Evolutionary conservation across 1,140 invertebrate genomes (phyloP), one percentile per base, ranked within the genome.

Genomic region (Lepidurus apus): DNA sequence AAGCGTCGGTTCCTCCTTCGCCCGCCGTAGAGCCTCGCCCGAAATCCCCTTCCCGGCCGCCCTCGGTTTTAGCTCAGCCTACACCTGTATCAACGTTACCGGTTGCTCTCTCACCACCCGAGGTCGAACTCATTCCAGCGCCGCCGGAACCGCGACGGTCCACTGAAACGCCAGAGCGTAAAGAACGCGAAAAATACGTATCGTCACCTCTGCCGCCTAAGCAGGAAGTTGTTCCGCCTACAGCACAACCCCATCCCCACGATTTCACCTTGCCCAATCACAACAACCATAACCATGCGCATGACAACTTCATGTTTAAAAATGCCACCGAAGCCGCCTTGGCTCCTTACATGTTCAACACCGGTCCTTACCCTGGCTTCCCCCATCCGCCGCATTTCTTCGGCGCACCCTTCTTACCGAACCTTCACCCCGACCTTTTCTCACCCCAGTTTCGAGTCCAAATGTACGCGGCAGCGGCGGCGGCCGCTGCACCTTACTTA

Each of bases 291-390:
- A 10, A 17, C 26, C 65, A 77, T 45, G 17, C 76, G 8, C 76
- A 77, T 65, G 45, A 45, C 6, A 47, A 73, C 74, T 65, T 73
- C 26, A 42, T 73, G 24, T 47, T 65, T 24, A 44, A 47, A 17
- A 65, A 26, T 45, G 34, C 43, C 76, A 43, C 45, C 11, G 76
- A 77, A 42, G 44, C 45, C 8, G 17, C 76, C 42, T 17, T 77
- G 42, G 45, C 76, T 17, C 76, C 76, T 17, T 77, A 77, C 44
- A 53, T 77, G 26, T 77, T 77, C 44, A 77, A 77, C 76, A 45
- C 65, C 34, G 34, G 34, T 4, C 76, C 76, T 7, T 77, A 47
- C 42, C 65, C 76, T 17, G n/a, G 44, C 0, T 65, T 65, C 7
- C 65, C 65, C 17, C 76, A 77, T 45, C 65, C 65, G 10, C 43